Percentiles rank a stretch among this genome's conserved stretches.
These are phyloP conservation scores for Tetramorium simillimum DNA, from an alignment of 1,140 invertebrate genomes.

Conservation along the genomic window DNA sequence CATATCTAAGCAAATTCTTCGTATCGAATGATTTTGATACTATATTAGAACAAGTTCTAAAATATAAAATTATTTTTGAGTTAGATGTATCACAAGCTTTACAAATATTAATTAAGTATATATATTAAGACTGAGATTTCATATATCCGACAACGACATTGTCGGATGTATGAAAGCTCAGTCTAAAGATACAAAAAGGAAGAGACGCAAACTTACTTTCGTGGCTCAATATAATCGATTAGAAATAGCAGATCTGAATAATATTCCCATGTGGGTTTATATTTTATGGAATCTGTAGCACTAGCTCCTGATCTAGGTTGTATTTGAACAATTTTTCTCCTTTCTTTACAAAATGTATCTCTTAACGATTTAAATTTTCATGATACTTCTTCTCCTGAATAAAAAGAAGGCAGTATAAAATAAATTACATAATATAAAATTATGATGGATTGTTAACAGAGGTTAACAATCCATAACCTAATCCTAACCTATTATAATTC, in stretches of 20 bases:
- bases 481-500: background rate
- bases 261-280: slow-evolving; percentile 10
- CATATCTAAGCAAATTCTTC: background rate
- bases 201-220: background rate
- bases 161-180: no score
- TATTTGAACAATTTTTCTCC: background rate
- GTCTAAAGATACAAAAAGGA: background rate
- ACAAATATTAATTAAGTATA: no score
- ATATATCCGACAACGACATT: no score
- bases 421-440: background rate
- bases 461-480: no score
- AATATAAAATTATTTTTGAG: background rate
- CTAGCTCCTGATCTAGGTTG: background rate
- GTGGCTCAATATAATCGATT: background rate
- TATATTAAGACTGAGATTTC: no score
- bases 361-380: slow-evolving; percentile 1
- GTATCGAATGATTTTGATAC: background rate
- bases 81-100: background rate
- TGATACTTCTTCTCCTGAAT: slow-evolving; percentile 5
- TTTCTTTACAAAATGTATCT: slow-evolving; percentile 4
- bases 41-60: background rate
- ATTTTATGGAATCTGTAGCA: background rate
- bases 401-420: background rate
- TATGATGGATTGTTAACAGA: no score
- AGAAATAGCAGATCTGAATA: slow-evolving; percentile 5